Base-by-base conservation (phyloP, 2,113 vertebrate genomes). In the Ornithorhynchus anatinus region DNA sequence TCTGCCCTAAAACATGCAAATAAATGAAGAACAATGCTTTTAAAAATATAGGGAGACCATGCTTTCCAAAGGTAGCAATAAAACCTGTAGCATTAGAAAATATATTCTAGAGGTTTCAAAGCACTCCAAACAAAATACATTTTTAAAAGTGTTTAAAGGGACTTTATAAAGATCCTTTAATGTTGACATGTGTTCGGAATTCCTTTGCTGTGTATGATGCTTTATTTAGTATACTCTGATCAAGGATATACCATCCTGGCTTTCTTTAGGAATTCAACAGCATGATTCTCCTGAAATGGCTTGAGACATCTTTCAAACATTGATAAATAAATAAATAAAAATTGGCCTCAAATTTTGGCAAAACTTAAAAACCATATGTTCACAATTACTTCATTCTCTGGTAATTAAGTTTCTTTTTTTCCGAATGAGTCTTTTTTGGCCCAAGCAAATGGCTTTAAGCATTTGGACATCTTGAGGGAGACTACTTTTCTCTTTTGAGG, bases 331-430 rank as follows among this genome's bases (percentile, higher is more conserved):
- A 73, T n/a, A 50, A 40, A n/a, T 33, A 77, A 82, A 79, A 81
- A 57, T 59, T 77, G 66, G 75, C 66, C 72, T 71, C 47, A 35
- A 39, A 72, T 74, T 44, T 19, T 90, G 84, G 81, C 84, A 81
- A 70, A 79, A 74, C 72, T 53, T 56, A 75, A 80, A n/a, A 89
- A 23, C 81, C 89, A 47, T 83, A 76, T 85, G 86, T 66, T 90
- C 69, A 67, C 79, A 81, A 48, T 82, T 79, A 36, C 72, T 84
- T 87, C 80, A 19, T 85, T 86, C 3, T 0, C 42, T 66, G 58
- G 19, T 88, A 88, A 90, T 90, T 92, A 82, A 84, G 68, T 86
- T 84, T 89, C 78, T 83, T 86, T 68, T 69, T 79, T 54, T 53
- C 59, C 62, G 77, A 84, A 79, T 77, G 40, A 82, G 52, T 63